A percentile compares a stretch with the other conserved stretches of the same genome.
Conservation (phyloP, 1,140 invertebrate species). For the Caenorhabditis briggsae region DNA sequence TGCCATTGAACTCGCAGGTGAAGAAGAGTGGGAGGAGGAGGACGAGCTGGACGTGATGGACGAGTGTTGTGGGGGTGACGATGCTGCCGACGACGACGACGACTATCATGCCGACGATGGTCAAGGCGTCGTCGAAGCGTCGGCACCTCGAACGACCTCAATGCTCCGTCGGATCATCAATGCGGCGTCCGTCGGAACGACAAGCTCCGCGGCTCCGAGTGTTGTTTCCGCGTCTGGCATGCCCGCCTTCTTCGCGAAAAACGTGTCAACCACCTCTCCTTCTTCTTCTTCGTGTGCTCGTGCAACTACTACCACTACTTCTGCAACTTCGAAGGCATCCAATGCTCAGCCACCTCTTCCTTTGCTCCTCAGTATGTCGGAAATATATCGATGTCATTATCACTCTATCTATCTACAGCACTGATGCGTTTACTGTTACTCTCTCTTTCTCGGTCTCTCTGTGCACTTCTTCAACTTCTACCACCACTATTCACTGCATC, state of each 20-base stretch:
- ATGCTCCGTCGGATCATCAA: slow-evolving; percentile 46
- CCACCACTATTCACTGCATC: not conserved
- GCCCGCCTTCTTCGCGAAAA: slow-evolving; percentile 37
- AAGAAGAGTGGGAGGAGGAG: slow-evolving; percentile 64
- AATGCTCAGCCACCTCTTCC: slow-evolving; percentile 30
- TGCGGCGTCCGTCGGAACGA: slow-evolving; percentile 52
- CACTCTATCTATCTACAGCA: not conserved
- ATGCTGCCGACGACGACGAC: slow-evolving; percentile 28
- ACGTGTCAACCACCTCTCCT: slow-evolving; percentile 33
- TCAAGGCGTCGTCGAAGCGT: slow-evolving; percentile 8
- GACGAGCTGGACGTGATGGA: slow-evolving; percentile 47
- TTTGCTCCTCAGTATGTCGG: slow-evolving; percentile 50
- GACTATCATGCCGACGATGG: slow-evolving; percentile 56
- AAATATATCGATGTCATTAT: not conserved
- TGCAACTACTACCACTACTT: slow-evolving; percentile 39
- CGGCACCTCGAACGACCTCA: slow-evolving; percentile 35
- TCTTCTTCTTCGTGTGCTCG: slow-evolving; percentile 42
- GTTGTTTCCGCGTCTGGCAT: slow-evolving; percentile 50
- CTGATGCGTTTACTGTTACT: not conserved
- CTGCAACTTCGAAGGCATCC: slow-evolving; percentile 40
- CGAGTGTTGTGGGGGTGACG: slow-evolving; percentile 12
- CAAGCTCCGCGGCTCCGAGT: slow-evolving; percentile 49
- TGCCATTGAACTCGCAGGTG: slow-evolving; percentile 75
- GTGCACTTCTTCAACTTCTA: not conserved
- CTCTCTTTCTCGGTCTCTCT: not conserved